Conservation (phyloP, 1,140 invertebrate species). For the Calosoma granatense region DNA sequence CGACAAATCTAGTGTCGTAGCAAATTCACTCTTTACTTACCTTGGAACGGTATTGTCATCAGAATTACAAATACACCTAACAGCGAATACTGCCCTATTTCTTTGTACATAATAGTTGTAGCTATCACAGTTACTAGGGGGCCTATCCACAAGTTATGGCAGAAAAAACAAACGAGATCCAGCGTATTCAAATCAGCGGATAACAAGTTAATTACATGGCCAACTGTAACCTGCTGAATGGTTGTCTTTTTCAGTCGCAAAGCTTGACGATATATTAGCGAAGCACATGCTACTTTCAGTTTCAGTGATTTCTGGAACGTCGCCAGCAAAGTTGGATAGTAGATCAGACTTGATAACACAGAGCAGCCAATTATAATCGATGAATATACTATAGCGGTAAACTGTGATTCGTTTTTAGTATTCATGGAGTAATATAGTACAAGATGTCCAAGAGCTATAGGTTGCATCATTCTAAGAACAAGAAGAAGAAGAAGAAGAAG, state of each 20-base stretch:
- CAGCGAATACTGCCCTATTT: constrained; percentile 58
- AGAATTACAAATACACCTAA: constrained; percentile 40
- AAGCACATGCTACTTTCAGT: constrained; percentile 48
- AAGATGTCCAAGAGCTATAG: neutral
- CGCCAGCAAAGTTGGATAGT: constrained; percentile 27
- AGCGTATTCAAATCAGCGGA: constrained; percentile 65
- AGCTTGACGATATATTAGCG: constrained; percentile 51
- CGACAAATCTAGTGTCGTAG: neutral
- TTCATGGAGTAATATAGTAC: neutral
- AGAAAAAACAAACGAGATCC: constrained; percentile 35
- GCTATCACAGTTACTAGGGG: constrained; percentile 39
- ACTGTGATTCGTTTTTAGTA: neutral
- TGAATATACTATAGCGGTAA: neutral
- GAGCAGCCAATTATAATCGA: neutral
- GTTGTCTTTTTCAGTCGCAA: constrained; percentile 47
- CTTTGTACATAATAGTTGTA: constrained; percentile 58
- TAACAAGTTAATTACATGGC: constrained; percentile 72
- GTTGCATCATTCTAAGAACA: neutral
- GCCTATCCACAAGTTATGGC: constrained; percentile 39
- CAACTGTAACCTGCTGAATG: constrained; percentile 57
- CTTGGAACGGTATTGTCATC: neutral
- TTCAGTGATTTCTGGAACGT: constrained; percentile 44
- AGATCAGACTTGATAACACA: neutral
- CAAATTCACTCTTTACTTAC: constrained; percentile 33
- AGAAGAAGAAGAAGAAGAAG: neutral